Conservation (phyloP, 2,113 vertebrate species). For the Malurus elegans region DNA sequence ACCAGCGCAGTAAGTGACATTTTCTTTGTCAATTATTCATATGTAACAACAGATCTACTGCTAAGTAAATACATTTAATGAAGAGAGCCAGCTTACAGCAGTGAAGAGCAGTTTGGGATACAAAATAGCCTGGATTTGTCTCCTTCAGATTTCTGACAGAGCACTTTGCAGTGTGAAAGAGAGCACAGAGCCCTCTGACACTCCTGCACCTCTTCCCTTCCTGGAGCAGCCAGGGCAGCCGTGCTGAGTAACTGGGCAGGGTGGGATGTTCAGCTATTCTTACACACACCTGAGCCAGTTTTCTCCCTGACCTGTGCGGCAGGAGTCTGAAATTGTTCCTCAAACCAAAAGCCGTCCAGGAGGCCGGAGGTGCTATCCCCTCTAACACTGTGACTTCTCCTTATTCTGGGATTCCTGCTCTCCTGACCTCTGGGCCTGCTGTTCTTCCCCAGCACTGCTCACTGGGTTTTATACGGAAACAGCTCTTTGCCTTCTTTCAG, state of each 20-base stretch:
- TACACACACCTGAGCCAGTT: not conserved
- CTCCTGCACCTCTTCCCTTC: not conserved
- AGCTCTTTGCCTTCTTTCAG: not conserved
- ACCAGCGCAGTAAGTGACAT: not conserved
- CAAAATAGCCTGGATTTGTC: not conserved
- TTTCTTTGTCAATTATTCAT: slow-evolving; percentile 11
- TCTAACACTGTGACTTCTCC: not conserved
- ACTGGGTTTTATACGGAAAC: not conserved
- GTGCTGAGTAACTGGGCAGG: not conserved
- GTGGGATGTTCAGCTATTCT: not conserved
- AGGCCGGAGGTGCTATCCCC: not conserved
- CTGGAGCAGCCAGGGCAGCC: not conserved
- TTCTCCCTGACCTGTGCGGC: not conserved
- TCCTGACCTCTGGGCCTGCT: not conserved
- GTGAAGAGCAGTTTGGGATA: not conserved
- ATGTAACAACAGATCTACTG: not conserved
- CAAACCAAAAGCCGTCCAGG: not conserved
- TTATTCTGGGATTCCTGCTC: not conserved
- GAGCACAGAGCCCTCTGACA: not conserved
- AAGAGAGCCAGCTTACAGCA: not conserved
- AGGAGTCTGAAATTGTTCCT: not conserved
- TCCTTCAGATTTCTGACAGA: not conserved
- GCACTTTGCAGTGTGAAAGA: not conserved
- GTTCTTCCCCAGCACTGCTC: not conserved
- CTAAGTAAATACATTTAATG: not conserved